These are phyloP conservation scores for Brachypodius melanocephalos DNA, from an alignment of 2,113 vertebrate species.

Conservation along the genomic window DNA sequence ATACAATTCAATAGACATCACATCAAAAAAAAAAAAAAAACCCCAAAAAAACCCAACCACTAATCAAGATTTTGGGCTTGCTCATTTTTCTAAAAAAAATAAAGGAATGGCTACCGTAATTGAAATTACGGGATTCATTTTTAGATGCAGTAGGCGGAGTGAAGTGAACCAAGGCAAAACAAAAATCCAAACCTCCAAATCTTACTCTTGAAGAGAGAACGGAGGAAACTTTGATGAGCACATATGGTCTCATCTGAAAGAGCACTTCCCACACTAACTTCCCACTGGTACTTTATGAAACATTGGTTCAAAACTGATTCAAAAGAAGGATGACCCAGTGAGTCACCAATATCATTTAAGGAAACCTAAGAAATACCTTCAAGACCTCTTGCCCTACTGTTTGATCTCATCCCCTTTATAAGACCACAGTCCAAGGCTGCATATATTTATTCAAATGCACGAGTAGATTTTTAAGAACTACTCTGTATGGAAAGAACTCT, in stretches of 20 bases:
- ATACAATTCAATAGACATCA: background rate
- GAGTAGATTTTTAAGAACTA: background rate
- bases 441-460: background rate
- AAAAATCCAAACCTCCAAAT: background rate
- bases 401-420: background rate
- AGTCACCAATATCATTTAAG: constrained; percentile 22
- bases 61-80: background rate
- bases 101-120: background rate
- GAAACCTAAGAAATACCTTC: background rate
- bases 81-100: background rate
- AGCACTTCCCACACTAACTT: constrained; percentile 45
- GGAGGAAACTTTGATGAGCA: constrained; percentile 13
- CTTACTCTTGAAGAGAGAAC: constrained; percentile 28
- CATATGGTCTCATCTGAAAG: constrained; percentile 57
- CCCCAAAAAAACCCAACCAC: no score
- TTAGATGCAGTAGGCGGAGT: constrained; percentile 14
- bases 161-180: constrained; percentile 34
- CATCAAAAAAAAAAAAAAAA: background rate
- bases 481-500: background rate
- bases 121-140: constrained; percentile 3
- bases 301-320: constrained; percentile 26
- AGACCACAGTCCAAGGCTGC: background rate
- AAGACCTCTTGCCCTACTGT: background rate
- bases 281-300: constrained; percentile 18
- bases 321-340: constrained; percentile 31